Conservation (phyloP, 2,113 vertebrate species). For the Ifrita kowaldi region DNA sequence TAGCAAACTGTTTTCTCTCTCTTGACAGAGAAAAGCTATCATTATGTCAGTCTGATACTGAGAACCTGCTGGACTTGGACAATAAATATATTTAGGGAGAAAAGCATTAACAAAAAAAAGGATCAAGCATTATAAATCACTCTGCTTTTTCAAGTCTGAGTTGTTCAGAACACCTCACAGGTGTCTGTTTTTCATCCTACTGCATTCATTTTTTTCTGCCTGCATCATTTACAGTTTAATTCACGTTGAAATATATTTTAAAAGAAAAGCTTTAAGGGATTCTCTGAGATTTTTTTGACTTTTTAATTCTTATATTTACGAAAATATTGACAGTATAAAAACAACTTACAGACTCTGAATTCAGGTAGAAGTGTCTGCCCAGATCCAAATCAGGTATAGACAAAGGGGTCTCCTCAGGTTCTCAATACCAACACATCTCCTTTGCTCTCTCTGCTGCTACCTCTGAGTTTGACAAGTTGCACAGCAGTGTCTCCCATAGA, state of each 20-base stretch:
- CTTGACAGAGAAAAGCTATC: constrained; percentile 73
- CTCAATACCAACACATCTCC: background rate
- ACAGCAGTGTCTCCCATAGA: background rate
- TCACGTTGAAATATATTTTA: background rate
- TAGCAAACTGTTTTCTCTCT: constrained; percentile 74
- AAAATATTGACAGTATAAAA: background rate
- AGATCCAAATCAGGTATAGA: background rate
- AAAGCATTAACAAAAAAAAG: background rate
- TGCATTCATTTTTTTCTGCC: background rate
- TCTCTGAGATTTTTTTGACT: background rate
- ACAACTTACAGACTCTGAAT: background rate
- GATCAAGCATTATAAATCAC: background rate
- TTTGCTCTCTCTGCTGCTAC: background rate
- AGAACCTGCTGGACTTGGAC: background rate
- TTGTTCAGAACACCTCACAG: background rate
- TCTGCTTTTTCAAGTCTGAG: background rate
- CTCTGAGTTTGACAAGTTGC: background rate
- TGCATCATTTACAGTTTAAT: background rate
- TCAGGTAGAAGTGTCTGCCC: background rate
- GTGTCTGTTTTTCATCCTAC: background rate
- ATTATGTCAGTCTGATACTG: constrained; percentile 50
- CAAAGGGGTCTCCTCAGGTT: background rate
- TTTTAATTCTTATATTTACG: background rate
- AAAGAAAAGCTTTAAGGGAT: background rate
- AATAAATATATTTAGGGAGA: background rate